phyloP scores from a whole-genome alignment of 2,888 invertebrate species.

The Fabriciana adippe region DNA sequence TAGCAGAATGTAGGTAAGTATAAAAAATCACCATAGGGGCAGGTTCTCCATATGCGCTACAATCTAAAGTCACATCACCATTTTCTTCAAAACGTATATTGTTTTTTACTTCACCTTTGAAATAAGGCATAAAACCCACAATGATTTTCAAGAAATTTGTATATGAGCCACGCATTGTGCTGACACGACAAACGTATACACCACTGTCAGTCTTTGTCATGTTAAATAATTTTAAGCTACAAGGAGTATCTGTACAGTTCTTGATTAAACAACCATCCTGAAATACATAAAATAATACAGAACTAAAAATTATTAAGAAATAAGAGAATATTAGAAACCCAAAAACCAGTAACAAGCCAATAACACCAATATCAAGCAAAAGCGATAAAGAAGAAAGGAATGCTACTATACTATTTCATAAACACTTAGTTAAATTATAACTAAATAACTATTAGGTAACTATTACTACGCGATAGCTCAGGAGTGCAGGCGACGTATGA shows the following conservation, averaged over 20 bases:
- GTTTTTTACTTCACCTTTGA: background rate
- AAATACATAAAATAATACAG: background rate
- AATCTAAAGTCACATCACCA: conserved; percentile 3
- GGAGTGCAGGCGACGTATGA: too few species aligned
- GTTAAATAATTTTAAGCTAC: background rate
- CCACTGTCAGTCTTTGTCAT: background rate
- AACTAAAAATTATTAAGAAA: background rate
- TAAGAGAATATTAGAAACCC: background rate
- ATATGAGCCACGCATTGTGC: background rate
- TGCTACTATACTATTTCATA: too few species aligned
- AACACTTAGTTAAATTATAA: too few species aligned
- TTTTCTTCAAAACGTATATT: conserved; percentile 11
- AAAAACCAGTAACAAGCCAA: too few species aligned
- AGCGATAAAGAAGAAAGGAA: too few species aligned
- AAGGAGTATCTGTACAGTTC: background rate
- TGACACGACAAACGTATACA: conserved; percentile 6
- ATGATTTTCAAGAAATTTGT: background rate
- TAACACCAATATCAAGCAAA: too few species aligned
- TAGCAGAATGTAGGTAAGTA: too few species aligned
- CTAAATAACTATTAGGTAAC: too few species aligned
- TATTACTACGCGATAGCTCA: too few species aligned
- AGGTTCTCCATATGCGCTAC: background rate
- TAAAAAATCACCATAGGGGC: conserved; percentile 5
- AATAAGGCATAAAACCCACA: background rate
- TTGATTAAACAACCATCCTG: conserved; percentile 12